Evolutionary conservation across 1,140 invertebrate species (phyloP), one percentile per base, ranked within the genome.

Genomic region (Aphelenchoides avenae): DNA sequence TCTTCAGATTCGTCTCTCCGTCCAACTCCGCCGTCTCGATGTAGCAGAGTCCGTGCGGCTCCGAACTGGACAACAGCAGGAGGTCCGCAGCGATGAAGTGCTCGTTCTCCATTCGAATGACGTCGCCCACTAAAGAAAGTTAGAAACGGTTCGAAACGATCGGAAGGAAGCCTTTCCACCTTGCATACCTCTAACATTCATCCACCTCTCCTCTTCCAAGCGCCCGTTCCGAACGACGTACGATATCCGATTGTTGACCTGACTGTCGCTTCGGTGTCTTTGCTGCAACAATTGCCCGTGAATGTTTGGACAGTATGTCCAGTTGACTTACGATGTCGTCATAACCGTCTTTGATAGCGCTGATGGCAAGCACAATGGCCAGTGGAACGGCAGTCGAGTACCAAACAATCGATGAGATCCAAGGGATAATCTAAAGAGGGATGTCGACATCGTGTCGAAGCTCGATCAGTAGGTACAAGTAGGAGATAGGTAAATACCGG

Each of bases 1-100:
- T 91, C 83, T 95, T 95, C 66, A 95, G 81, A 83, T 95, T 95
- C 50, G 91, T 94, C 81, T 95, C 91, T 48, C 94, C 94, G 81
- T 99, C 94, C 68, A 98, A 82, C 82, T 99, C 95, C 22, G 93
- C 91, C 43, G 94, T 99, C 83, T 96, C 93, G 70, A 98, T 92
- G 78, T 93, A 97, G 82, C 93, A 96, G 53, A 95, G 84, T 7
- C 94, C 93, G 80, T 95, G 93, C 2, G 90, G 89, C 81, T 98
- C 91, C 68, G 89, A 91, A 52, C 89, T 89, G 57, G 89, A 87
- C 65, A 94, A 79, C n/a, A n/a, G n/a, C n/a, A n/a, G n/a, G 15
- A 54, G 36, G 71, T 75, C 71, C 49, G 78, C 78, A 2, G 91
- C 91, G 54, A 96, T 89, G 80, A 95, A 95, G 77, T 94, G 89